Evolutionary conservation across 1,140 invertebrate species (phyloP).

Genomic region (Pogonomyrmex barbatus): DNA sequence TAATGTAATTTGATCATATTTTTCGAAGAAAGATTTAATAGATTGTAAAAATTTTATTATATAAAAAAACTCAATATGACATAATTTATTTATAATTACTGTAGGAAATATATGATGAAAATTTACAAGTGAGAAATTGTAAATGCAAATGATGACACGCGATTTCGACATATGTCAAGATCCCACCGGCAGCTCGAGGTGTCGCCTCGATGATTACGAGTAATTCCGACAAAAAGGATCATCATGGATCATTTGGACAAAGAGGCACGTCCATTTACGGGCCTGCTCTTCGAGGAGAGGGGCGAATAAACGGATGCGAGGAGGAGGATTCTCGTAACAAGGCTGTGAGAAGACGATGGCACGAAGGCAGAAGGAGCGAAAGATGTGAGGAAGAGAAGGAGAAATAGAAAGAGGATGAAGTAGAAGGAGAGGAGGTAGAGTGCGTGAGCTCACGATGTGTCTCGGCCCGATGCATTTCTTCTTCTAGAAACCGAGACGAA

Average conservation of each 20-base stretch:
- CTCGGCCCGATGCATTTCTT: conserved; percentile 64
- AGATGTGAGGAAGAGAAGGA: conserved; percentile 18
- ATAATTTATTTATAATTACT: neutral
- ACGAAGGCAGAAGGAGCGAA: conserved; percentile 42
- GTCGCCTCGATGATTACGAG: conserved; percentile 14
- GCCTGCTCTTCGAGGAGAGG: conserved; percentile 9
- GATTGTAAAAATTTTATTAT: neutral
- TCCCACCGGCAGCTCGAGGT: neutral
- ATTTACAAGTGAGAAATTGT: neutral
- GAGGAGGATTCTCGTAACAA: conserved; percentile 71
- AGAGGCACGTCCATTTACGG: conserved; percentile 56
- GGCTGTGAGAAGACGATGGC: conserved; percentile 66
- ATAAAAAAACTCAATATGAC: neutral
- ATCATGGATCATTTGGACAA: conserved; percentile 63
- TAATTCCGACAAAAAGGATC: conserved; percentile 56
- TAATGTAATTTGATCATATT: neutral
- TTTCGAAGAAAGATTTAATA: neutral
- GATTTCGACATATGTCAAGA: conserved; percentile 24
- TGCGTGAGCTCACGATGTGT: conserved; percentile 71
- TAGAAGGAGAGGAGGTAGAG: conserved; percentile 26
- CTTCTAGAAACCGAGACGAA: conserved; percentile 59
- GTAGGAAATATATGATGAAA: neutral
- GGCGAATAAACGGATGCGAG: conserved; percentile 50
- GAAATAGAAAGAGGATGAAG: neutral
- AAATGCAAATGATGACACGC: neutral